Evolutionary conservation across 2,113 vertebrate genomes (phyloP).

Genomic region (Elanus axillaris): DNA sequence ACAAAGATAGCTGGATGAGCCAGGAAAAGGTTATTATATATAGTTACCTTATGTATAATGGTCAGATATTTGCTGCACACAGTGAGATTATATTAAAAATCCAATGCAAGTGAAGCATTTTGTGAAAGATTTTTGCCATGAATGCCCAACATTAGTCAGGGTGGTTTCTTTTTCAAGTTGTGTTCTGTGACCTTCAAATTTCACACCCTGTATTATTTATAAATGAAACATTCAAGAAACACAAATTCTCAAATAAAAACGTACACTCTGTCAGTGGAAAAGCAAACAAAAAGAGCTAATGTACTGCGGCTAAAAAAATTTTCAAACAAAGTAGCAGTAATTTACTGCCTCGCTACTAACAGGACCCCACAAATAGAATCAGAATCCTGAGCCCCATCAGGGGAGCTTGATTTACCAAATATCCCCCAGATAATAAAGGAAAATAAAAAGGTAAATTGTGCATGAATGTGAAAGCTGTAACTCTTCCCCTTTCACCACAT

Average conservation of each 20-base stretch:
- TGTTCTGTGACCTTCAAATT: conserved; percentile 46
- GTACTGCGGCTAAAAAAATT: conserved; percentile 80
- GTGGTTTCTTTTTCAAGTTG: conserved; percentile 13
- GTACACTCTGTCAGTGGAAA: conserved; percentile 65
- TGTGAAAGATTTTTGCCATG: neutral
- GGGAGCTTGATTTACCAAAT: conserved; percentile 67
- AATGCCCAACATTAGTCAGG: neutral
- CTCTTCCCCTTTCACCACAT: conserved; percentile 69
- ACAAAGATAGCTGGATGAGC: conserved; percentile 66
- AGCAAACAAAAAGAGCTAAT: conserved; percentile 81
- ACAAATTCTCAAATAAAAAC: conserved; percentile 73
- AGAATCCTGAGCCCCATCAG: conserved; percentile 54
- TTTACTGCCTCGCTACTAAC: conserved; percentile 71
- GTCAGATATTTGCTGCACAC: neutral
- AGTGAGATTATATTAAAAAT: neutral
- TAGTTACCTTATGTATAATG: conserved; percentile 34
- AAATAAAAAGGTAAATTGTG: conserved; percentile 74
- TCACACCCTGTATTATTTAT: conserved; percentile 73
- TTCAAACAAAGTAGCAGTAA: conserved; percentile 76
- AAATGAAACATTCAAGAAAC: conserved; percentile 72
- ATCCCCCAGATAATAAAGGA: conserved; percentile 70
- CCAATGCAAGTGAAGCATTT: neutral
- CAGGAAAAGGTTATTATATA: conserved; percentile 49
- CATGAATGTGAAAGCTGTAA: conserved; percentile 73
- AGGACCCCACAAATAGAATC: conserved; percentile 70